phyloP scores from a whole-genome alignment of 53 echinoderm and acorn worm genomes.

The Echinometra lucunter region DNA sequence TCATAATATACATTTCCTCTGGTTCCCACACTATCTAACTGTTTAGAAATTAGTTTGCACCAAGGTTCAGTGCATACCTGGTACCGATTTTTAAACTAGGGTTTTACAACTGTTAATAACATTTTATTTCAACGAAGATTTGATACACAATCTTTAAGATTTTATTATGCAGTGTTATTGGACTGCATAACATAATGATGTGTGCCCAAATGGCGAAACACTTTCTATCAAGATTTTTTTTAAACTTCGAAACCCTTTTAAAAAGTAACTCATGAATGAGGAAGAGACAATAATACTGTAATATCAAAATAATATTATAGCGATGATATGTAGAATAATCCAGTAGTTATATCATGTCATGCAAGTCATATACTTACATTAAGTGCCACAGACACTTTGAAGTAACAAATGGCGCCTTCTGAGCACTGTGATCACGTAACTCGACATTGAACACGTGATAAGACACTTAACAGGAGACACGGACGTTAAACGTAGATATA shows the following conservation, averaged over 20 bases:
- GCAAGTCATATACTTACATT: too few species aligned
- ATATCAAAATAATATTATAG: too few species aligned
- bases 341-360: too few species aligned
- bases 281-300: too few species aligned
- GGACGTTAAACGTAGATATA: too few species aligned
- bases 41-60: neutral
- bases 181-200: too few species aligned
- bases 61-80: neutral
- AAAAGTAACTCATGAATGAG: too few species aligned
- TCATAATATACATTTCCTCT: slow-evolving; percentile 19
- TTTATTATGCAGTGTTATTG: too few species aligned
- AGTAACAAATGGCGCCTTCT: neutral
- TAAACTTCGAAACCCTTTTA: too few species aligned
- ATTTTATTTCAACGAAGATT: neutral
- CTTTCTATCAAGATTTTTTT: too few species aligned
- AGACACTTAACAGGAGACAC: neutral
- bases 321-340: too few species aligned
- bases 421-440: neutral
- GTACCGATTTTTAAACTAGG: neutral
- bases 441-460: neutral
- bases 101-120: neutral
- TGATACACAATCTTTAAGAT: neutral
- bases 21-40: slow-evolving; percentile 33
- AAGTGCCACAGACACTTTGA: neutral
- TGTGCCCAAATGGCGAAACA: too few species aligned